These are phyloP conservation scores for Amiota mariae DNA, from an alignment of 2,888 invertebrate genomes.

Conservation along the genomic window DNA sequence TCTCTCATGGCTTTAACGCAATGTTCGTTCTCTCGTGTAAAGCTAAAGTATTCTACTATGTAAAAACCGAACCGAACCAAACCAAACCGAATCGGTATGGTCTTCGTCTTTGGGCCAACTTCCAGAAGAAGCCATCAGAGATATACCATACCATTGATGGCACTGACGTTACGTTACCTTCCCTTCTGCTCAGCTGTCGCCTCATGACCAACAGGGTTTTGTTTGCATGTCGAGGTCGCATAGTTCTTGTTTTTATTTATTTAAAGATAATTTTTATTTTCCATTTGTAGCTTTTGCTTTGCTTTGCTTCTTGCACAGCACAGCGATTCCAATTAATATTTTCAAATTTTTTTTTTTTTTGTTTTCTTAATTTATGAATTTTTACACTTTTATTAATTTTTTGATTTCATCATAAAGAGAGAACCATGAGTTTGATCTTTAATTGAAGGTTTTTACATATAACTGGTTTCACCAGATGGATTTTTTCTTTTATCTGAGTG, in stretches of 20 bases:
- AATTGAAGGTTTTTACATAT: slow-evolving; percentile 44
- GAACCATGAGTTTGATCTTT: slow-evolving; percentile 61
- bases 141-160: too few species aligned
- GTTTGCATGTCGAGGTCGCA: slow-evolving; percentile 67
- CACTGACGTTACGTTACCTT: too few species aligned
- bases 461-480: slow-evolving; percentile 45
- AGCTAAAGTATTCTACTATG: slow-evolving; percentile 8
- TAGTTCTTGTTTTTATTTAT: slow-evolving; percentile 44
- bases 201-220: slow-evolving; percentile 26
- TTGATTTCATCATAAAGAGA: not conserved
- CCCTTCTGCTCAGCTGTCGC: not conserved
- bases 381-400: slow-evolving; percentile 18
- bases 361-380: not conserved
- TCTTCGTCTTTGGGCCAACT: slow-evolving; percentile 49
- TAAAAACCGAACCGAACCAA: slow-evolving; percentile 8
- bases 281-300: slow-evolving; percentile 30
- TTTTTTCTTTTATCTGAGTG: slow-evolving; percentile 31
- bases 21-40: slow-evolving; percentile 12
- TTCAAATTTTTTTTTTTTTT: slow-evolving; percentile 8
- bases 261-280: slow-evolving; percentile 35
- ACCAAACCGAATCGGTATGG: not conserved
- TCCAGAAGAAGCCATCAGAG: slow-evolving; percentile 40
- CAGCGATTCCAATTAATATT: slow-evolving; percentile 55
- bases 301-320: slow-evolving; percentile 46
- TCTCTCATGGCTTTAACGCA: slow-evolving; percentile 37